phyloP scores from a whole-genome alignment of 2,113 vertebrate genomes.

The Falcunculus frontatus region DNA sequence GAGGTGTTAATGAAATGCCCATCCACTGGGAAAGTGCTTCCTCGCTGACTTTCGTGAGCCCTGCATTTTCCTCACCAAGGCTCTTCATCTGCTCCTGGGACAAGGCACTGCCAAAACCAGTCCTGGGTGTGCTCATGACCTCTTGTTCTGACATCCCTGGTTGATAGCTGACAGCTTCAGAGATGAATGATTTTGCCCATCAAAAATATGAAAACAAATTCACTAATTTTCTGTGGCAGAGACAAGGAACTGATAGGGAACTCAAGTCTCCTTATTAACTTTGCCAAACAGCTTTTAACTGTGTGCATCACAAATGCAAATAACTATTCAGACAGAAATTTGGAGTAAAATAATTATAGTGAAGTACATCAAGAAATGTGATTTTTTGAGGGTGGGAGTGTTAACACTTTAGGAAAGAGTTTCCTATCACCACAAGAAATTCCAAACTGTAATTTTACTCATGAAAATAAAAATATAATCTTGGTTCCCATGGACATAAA shows the following conservation, averaged over 20 bases:
- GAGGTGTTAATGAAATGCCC: slow-evolving; percentile 34
- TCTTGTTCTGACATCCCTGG: not conserved
- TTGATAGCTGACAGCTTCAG: not conserved
- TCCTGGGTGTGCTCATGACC: not conserved
- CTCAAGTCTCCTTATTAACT: not conserved
- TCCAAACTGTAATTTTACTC: not conserved
- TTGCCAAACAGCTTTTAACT: not conserved
- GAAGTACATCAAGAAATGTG: not conserved
- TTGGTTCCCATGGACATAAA: not conserved
- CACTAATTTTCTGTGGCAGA: not conserved
- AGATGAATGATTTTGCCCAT: not conserved
- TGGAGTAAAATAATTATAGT: not conserved
- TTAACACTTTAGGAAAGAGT: not conserved
- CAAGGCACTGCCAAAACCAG: not conserved
- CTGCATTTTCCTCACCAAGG: not conserved
- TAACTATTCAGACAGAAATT: not conserved
- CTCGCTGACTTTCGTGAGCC: not conserved
- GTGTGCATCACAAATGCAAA: not conserved
- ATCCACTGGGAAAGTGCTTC: not conserved
- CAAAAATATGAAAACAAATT: not conserved
- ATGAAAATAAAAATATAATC: not conserved
- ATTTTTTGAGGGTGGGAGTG: not conserved
- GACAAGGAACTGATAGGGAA: not conserved
- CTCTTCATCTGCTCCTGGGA: not conserved
- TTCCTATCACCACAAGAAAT: not conserved